A percentile compares a stretch with the other conserved stretches of the same genome.
Evolutionary conservation across 2,888 invertebrate species (phyloP).

Genomic region (Patella caerulea): DNA sequence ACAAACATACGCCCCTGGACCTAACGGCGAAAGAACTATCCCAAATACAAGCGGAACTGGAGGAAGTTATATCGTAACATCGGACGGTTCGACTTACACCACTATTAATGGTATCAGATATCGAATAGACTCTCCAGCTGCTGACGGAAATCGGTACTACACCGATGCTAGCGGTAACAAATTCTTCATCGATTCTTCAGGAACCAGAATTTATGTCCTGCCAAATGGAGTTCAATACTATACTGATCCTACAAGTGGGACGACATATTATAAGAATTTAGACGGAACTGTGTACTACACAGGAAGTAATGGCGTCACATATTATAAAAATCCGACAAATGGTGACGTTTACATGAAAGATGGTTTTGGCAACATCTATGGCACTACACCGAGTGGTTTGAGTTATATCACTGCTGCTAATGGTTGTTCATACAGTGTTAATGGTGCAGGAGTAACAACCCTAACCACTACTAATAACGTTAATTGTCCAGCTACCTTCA

Average conservation of each 20-base stretch:
- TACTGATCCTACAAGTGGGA: background rate
- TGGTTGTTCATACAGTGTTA: constrained; percentile 6
- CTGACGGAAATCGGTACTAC: background rate
- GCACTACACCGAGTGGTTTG: background rate
- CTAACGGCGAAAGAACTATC: background rate
- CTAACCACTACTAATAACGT: background rate
- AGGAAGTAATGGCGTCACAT: background rate
- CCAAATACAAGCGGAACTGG: background rate
- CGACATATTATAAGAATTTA: background rate
- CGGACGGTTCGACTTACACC: background rate
- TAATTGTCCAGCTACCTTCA: background rate
- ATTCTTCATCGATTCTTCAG: background rate
- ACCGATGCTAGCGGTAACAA: background rate
- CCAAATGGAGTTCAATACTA: background rate
- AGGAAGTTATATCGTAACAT: background rate
- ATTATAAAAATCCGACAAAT: background rate
- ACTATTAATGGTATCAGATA: background rate
- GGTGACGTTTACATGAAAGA: background rate
- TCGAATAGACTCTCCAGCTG: background rate
- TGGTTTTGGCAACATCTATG: background rate
- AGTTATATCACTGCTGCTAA: background rate
- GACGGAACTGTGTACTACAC: background rate
- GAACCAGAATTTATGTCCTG: background rate
- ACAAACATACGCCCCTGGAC: background rate
- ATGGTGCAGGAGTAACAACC: background rate